These are phyloP conservation scores for Odontothrips loti DNA, from an alignment of 2,888 invertebrate genomes.

Conservation along the genomic window DNA sequence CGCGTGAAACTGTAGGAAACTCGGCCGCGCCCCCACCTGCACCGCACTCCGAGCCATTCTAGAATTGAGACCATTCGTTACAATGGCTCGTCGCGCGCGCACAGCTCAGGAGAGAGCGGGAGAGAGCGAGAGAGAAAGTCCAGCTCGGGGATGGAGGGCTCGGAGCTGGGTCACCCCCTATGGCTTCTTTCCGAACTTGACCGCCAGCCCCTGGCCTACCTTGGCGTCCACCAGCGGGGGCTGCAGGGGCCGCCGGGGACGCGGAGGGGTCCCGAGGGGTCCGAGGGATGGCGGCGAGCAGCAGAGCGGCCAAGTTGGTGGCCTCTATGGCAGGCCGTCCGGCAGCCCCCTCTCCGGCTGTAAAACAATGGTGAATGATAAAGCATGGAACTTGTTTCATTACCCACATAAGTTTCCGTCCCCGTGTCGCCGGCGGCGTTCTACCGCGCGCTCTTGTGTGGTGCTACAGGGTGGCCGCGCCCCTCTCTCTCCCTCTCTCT, in stretches of 20 bases:
- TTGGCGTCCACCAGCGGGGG: background rate
- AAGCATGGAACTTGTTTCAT: slow-evolving; percentile 26
- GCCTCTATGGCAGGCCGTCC: background rate
- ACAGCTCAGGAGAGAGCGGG: background rate
- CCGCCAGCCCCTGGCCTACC: background rate
- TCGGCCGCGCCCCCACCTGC: background rate
- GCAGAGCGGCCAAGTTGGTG: too few species aligned
- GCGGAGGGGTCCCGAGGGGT: too few species aligned
- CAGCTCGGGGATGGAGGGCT: background rate
- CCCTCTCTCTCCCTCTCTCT: too few species aligned
- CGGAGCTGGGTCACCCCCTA: background rate
- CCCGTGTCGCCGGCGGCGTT: background rate
- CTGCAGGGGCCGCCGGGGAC: background rate
- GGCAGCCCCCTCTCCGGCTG: background rate
- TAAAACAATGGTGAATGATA: slow-evolving; percentile 27
- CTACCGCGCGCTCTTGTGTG: background rate
- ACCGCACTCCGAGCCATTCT: background rate
- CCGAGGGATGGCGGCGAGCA: too few species aligned
- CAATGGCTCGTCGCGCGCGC: background rate
- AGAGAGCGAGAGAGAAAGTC: background rate
- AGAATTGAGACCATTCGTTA: slow-evolving; percentile 16
- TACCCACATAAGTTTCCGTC: slow-evolving; percentile 24
- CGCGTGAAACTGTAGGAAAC: slow-evolving; percentile 7
- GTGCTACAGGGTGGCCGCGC: background rate
- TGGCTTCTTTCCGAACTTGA: background rate